Evolutionary conservation across 2,113 vertebrate species (phyloP).

Genomic region (Rhinoderma darwinii): DNA sequence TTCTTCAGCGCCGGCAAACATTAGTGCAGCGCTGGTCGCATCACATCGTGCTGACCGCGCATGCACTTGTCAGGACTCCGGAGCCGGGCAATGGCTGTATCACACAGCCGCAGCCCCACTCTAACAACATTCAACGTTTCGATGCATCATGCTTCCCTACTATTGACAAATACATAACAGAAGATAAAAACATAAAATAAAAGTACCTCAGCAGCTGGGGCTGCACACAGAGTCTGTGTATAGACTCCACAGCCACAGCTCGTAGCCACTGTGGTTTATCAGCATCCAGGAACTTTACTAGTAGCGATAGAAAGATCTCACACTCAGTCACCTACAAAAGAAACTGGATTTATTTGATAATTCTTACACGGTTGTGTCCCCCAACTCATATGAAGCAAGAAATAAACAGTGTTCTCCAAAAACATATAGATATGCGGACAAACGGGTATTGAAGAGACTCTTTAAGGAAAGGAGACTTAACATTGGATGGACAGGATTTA

Average conservation of each 20-base stretch:
- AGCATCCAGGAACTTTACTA: conserved; percentile 98
- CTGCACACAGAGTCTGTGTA: conserved; percentile 95
- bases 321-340: conserved; percentile 93
- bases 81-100: too few relatives aligned
- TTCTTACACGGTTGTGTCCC: not conserved
- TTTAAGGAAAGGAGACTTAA: too few relatives aligned
- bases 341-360: not conserved
- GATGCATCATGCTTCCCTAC: too few relatives aligned
- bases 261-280: conserved; percentile 98
- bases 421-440: too few relatives aligned
- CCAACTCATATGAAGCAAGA: not conserved
- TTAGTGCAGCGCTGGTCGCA: too few relatives aligned
- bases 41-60: too few relatives aligned
- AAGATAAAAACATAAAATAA: not conserved
- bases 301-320: conserved; percentile 96
- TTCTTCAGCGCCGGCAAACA: too few relatives aligned
- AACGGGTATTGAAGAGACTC: too few relatives aligned
- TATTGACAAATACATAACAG: not conserved
- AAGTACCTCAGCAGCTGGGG: conserved; percentile 91
- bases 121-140: too few relatives aligned
- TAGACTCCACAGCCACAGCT: conserved; percentile 96
- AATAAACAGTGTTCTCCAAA: too few relatives aligned
- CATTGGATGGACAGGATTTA: not conserved
- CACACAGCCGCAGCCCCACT: too few relatives aligned
- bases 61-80: too few relatives aligned